Conservation (phyloP, 2,888 invertebrate genomes). For the Drosophila quinaria region DNA sequence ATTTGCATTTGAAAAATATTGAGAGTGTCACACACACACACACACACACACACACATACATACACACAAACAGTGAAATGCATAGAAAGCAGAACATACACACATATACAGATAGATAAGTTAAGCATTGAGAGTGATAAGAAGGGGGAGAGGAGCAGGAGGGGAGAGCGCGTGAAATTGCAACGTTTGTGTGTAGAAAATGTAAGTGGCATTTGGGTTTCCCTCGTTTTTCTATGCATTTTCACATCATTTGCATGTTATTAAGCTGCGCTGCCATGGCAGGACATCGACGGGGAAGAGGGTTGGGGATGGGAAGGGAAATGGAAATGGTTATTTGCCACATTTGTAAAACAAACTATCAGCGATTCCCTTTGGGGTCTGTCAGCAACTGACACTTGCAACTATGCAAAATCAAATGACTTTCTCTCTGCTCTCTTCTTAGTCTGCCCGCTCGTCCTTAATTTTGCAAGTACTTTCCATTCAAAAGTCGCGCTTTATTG, state of each 20-base stretch:
- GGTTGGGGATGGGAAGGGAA: not conserved
- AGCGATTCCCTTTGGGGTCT: conserved; percentile 24
- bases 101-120: conserved; percentile 9
- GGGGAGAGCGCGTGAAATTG: conserved; percentile 28
- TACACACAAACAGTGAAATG: conserved; percentile 16
- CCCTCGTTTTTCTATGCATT: conserved; percentile 46
- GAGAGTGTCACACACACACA: conserved; percentile 51
- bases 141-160: not conserved
- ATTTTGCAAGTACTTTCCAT: conserved; percentile 17
- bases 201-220: conserved; percentile 64
- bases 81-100: conserved; percentile 17
- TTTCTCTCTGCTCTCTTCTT: not conserved
- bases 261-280: conserved; percentile 44
- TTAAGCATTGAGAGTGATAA: not conserved
- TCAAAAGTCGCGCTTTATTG: conserved; percentile 38
- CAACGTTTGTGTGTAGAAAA: conserved; percentile 28
- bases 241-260: conserved; percentile 78
- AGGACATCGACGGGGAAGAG: not conserved
- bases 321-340: conserved; percentile 21
- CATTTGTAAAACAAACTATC: conserved; percentile 62
- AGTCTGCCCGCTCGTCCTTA: not conserved
- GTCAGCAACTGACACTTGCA: conserved; percentile 20
- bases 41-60: conserved; percentile 17
- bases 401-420: conserved; percentile 42
- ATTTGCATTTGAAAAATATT: conserved; percentile 67